Evolutionary conservation across 2,113 vertebrate genomes (phyloP), one percentile per base, ranked within the genome.

Genomic region (Sinosuthora webbiana): DNA sequence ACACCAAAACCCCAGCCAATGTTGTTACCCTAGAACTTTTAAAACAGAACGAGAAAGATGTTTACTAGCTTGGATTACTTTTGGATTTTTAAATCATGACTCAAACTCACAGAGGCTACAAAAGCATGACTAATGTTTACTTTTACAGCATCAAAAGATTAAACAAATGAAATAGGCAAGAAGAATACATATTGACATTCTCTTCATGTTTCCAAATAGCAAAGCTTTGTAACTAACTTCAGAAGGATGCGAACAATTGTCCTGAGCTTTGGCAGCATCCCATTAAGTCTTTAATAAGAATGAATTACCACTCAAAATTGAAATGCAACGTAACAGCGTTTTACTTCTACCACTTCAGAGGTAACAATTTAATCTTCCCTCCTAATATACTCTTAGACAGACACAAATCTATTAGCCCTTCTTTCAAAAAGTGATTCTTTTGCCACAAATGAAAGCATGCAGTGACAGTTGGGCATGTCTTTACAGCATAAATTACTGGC

Each of bases 101-200:
- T 82, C 41, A 85, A 69, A 73, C 44, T 68, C 87, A 90, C 6
- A 68, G 31, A 91, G 41, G n/a, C 62, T 68, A 74, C 52, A 64
- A 35, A 89, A 78, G 37, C 33, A 81, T 50, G 35, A 83, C 47
- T 75, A 74, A 71, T n/a, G 20, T 78, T 94, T 94, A 91, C 81
- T 91, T 75, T 74, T 24, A 45, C 15, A 78, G 44, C 69, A 89
- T 82, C 76, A 74, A 70, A 89, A 91, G 69, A 87, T 78, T 87
- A 91, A 83, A 87, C 24, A 91, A 91, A 83, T 28, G 2, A 63
- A 95, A 70, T 13, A 63, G 41, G 60, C 73, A 81, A 78, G 59
- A 88, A 77, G 62, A 92, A 78, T 42, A 95, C 25, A 89, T 82
- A 90, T 77, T 78, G 60, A 92, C 76, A 93, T 81, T 78, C 64